Conservation (phyloP, 2,113 vertebrate genomes). For the Charadrius vociferus region DNA sequence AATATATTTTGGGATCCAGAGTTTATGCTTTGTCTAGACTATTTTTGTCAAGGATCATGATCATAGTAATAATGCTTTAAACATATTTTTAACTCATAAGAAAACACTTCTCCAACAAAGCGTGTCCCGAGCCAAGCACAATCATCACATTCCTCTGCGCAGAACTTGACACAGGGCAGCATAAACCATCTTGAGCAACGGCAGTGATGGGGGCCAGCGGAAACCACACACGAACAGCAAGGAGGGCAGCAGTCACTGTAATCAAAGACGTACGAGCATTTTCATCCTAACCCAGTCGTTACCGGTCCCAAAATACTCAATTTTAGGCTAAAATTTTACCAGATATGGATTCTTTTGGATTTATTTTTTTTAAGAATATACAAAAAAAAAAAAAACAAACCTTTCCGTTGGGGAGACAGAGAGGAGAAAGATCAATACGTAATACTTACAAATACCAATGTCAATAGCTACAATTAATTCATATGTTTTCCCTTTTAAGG, state of each 20-base stretch:
- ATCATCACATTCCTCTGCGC: neutral
- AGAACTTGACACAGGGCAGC: neutral
- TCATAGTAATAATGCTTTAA: conserved; percentile 6
- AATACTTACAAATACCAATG: neutral
- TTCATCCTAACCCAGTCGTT: neutral
- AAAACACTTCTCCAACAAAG: conserved; percentile 3
- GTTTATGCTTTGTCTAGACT: conserved; percentile 53
- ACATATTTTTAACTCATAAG: neutral
- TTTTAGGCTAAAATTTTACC: neutral
- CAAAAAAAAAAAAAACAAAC: accelerated
- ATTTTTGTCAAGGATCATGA: conserved; percentile 19
- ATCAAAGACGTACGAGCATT: neutral
- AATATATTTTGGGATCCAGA: conserved; percentile 40
- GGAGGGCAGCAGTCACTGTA: neutral
- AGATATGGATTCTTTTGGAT: neutral
- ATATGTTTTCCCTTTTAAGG: neutral
- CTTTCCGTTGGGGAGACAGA: neutral
- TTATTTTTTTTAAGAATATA: neutral
- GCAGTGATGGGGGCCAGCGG: neutral
- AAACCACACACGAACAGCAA: neutral
- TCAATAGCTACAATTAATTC: neutral
- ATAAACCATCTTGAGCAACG: neutral
- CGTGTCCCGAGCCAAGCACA: neutral
- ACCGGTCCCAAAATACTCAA: neutral
- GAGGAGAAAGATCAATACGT: neutral